Base-by-base conservation (phyloP, 2,797 vertebrate species). In the Odontamblyopus lacepedii region DNA sequence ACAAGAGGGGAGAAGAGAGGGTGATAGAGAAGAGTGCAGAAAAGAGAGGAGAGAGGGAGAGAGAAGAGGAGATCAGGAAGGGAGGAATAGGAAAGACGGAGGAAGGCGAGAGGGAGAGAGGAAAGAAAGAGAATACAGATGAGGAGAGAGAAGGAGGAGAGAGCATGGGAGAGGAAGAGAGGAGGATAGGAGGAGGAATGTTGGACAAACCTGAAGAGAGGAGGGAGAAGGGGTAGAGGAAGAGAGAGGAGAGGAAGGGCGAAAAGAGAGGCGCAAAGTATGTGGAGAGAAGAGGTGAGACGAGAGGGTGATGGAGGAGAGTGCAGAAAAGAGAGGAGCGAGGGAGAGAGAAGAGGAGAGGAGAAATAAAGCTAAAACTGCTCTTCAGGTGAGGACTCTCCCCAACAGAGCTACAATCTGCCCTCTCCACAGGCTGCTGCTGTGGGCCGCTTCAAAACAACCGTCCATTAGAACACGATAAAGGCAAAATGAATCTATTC, bases 391-490 rank as follows among this genome's bases (percentile, higher is more conserved):
- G 81, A 83, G 71, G 68, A 73, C 78, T 73, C 64, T 51, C 32
- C 82, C 89, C 84, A 83, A 85, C 87, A 77, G 89, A 79, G 90
- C 0, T 5, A 68, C 89, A 88, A 90, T 91, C 90, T 91, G 90
- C 73, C 72, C 82, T 81, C 80, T 83, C 82, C 60, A 60, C 76
- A 64, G 80, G 82, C 80, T 73, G 68, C 71, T 71, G 61, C 72
- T 59, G 63, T 6, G 59, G 4, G 1, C 29, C 73, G 74, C 78
- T 67, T 61, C 65, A 50, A 2, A 44, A 59, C 23, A 70, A 59
- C 55, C 57, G 64, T 56, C 50, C 51, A 62, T 62, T 55, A 71
- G 61, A 18, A 48, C 32, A 61, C 63, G 51, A 57, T 6, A 38
- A 38, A 38, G 7, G 48, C 32, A 38, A 73, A 69, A 19, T 2